Conservation (phyloP, 2,888 invertebrate genomes). For the Erynnis tages region DNA sequence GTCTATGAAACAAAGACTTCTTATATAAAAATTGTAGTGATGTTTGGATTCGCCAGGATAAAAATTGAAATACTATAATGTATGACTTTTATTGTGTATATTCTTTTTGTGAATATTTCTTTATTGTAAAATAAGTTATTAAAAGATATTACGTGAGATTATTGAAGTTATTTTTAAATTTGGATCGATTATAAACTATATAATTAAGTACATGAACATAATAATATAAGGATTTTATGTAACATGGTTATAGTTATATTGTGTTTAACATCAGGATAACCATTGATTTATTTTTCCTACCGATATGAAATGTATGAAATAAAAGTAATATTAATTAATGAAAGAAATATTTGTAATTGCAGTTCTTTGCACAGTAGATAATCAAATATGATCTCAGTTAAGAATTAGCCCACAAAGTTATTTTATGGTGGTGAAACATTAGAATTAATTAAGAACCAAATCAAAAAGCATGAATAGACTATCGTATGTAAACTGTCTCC, state of each 20-base stretch:
- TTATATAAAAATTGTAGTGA: too few species aligned
- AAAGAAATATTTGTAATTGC: constrained; percentile 34
- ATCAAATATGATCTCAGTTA: constrained; percentile 40
- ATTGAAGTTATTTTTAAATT: constrained; percentile 74
- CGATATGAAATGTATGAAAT: too few species aligned
- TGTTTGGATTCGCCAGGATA: too few species aligned
- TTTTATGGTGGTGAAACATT: constrained; percentile 21
- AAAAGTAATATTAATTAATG: constrained; percentile 25
- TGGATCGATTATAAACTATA: constrained; percentile 34
- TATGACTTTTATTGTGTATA: too few species aligned
- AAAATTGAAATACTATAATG: too few species aligned
- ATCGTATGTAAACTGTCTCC: constrained; percentile 43
- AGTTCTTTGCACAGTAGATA: constrained; percentile 33
- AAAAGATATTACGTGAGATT: constrained; percentile 69
- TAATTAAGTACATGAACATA: constrained; percentile 31
- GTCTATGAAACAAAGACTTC: too few species aligned
- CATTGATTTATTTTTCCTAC: too few species aligned
- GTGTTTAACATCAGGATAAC: constrained; percentile 16
- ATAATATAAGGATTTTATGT: constrained; percentile 37
- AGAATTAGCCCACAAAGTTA: constrained; percentile 43
- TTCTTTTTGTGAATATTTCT: too few species aligned
- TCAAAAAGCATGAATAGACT: constrained; percentile 21
- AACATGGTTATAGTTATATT: constrained; percentile 25
- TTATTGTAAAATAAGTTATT: too few species aligned
- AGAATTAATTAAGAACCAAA: constrained; percentile 27